Percentiles rank a stretch among this genome's conserved stretches.
Evolutionary conservation across 1,140 invertebrate genomes (phyloP).

Genomic region (Ceratina calcarata): DNA sequence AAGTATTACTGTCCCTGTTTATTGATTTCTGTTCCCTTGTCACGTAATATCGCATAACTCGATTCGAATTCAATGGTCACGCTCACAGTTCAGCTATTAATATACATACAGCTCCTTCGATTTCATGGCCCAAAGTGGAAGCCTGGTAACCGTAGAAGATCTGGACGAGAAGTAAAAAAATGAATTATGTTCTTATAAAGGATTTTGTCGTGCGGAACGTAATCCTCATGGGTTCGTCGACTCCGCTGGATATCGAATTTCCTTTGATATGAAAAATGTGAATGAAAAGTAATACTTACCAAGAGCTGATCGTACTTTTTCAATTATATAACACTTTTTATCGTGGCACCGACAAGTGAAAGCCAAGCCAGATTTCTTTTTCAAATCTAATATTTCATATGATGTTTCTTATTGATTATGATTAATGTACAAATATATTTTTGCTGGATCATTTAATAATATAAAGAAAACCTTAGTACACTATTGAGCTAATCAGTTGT

Average conservation of each 20-base stretch:
- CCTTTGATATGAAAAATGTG: background rate
- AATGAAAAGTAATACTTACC: background rate
- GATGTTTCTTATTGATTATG: background rate
- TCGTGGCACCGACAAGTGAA: background rate
- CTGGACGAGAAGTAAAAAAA: background rate
- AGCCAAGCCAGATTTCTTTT: background rate
- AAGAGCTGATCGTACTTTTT: background rate
- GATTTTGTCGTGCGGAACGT: conserved; percentile 37
- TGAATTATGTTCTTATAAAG: background rate
- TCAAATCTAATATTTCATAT: background rate
- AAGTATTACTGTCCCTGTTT: background rate
- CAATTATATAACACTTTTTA: background rate
- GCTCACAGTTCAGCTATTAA: background rate
- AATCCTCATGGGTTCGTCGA: conserved; percentile 31
- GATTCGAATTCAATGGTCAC: background rate
- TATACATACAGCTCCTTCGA: background rate
- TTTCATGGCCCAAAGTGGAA: background rate
- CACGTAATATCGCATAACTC: background rate
- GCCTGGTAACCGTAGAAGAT: background rate
- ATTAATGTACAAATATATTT: too few species aligned
- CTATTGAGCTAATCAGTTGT: too few species aligned
- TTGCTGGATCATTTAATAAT: too few species aligned
- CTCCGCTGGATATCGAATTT: background rate
- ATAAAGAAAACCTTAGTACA: too few species aligned
- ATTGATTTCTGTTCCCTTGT: background rate